phyloP scores from a whole-genome alignment of 2,888 invertebrate species.

The Apotomis turbidana region DNA sequence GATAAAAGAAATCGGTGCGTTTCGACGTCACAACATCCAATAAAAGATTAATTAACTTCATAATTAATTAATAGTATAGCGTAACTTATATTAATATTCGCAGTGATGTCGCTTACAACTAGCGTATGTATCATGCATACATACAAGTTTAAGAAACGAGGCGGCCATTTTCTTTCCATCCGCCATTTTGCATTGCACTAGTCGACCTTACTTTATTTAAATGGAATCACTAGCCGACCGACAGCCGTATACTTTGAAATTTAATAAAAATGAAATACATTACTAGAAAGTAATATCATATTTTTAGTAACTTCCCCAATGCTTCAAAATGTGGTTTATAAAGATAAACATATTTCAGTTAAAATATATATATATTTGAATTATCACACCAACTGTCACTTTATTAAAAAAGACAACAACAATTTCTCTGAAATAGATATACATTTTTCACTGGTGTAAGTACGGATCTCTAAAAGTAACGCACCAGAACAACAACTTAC shows the following conservation, averaged over 20 bases:
- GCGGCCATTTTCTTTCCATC: slow-evolving; percentile 45
- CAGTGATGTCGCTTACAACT: slow-evolving; percentile 71
- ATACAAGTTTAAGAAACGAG: slow-evolving; percentile 50
- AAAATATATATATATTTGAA: not conserved
- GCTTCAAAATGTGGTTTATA: not conserved
- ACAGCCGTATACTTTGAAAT: not conserved
- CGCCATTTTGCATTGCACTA: slow-evolving; percentile 50
- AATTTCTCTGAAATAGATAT: not conserved
- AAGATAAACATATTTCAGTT: not conserved
- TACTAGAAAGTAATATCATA: too few species aligned
- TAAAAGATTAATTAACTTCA: slow-evolving; percentile 52
- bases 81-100: slow-evolving; percentile 79
- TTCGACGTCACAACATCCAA: slow-evolving; percentile 76
- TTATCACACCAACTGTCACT: not conserved
- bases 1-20: slow-evolving; percentile 59
- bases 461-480: not conserved
- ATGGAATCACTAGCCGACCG: slow-evolving; percentile 11
- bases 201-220: slow-evolving; percentile 15
- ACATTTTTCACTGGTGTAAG: not conserved
- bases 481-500: not conserved
- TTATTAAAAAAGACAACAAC: not conserved
- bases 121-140: slow-evolving; percentile 59
- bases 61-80: slow-evolving; percentile 59
- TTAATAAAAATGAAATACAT: not conserved
- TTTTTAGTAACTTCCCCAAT: not conserved